phyloP scores from a whole-genome alignment of 2,888 invertebrate genomes.

The Drosophila diplacantha region DNA sequence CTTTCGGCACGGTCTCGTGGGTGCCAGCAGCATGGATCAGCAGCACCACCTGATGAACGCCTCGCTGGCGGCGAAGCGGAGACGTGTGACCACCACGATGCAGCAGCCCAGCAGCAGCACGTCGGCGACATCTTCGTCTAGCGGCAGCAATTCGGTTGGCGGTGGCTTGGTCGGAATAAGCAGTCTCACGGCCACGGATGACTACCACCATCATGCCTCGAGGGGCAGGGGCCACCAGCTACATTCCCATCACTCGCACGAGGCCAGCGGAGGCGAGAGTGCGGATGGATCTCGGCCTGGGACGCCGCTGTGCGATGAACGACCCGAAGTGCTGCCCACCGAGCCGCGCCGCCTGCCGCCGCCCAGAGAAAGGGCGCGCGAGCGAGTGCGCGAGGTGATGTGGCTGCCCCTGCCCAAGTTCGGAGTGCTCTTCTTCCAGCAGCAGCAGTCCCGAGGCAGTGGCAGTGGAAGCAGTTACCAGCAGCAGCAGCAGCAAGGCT shows the following conservation, averaged over 20 bases:
- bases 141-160: conserved; percentile 37
- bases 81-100: conserved; percentile 77
- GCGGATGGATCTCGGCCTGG: conserved; percentile 88
- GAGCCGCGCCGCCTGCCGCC: conserved; percentile 86
- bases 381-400: conserved; percentile 83
- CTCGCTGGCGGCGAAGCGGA: conserved; percentile 79
- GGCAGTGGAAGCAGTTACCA: conserved; percentile 35
- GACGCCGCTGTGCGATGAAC: conserved; percentile 90
- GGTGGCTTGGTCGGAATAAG: conserved; percentile 20
- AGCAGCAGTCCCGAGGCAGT: conserved; percentile 64
- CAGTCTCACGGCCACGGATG: conserved; percentile 68
- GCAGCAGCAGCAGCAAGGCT: conserved; percentile 37
- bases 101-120: conserved; percentile 42
- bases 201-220: conserved; percentile 77
- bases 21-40: conserved; percentile 61
- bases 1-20: conserved; percentile 67
- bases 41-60: conserved; percentile 58
- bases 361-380: conserved; percentile 79
- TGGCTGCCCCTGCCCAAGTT: conserved; percentile 93
- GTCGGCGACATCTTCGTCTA: conserved; percentile 30
- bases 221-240: conserved; percentile 79
- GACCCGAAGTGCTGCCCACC: conserved; percentile 85
- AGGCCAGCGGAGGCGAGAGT: conserved; percentile 81
- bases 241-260: conserved; percentile 79
- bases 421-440: conserved; percentile 83